A percentile compares a stretch with the other conserved stretches of the same genome.
Evolutionary conservation across 2,797 vertebrate genomes (phyloP).

Genomic region (Sebastes baramenuke): DNA sequence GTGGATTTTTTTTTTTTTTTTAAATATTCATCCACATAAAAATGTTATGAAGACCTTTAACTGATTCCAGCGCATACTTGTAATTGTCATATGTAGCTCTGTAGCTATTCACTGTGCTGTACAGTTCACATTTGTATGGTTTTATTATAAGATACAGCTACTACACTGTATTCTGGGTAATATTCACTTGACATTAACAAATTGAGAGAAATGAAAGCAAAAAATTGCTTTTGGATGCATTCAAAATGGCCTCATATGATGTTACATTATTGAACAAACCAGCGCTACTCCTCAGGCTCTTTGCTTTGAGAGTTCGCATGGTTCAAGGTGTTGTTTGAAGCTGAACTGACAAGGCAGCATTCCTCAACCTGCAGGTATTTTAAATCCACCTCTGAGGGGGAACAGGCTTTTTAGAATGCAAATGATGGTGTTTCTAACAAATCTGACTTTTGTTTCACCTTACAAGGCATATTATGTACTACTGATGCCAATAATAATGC

Average conservation of each 20-base stretch:
- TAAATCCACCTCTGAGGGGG: neutral
- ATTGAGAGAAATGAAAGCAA: neutral
- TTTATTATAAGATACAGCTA: neutral
- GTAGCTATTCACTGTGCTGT: neutral
- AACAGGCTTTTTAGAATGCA: neutral
- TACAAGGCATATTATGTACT: neutral
- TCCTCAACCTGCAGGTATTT: slow-evolving; percentile 22
- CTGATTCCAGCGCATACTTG: neutral
- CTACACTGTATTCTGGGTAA: neutral
- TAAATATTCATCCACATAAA: too few species aligned
- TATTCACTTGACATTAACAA: neutral
- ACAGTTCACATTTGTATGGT: neutral
- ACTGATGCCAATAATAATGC: neutral
- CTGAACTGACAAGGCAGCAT: slow-evolving; percentile 28
- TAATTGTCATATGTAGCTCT: neutral
- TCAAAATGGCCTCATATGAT: neutral
- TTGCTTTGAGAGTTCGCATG: neutral
- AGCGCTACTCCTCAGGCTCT: neutral
- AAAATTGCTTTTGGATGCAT: neutral
- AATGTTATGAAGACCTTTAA: too few species aligned
- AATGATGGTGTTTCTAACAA: neutral
- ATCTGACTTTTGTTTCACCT: neutral
- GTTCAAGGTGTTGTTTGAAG: slow-evolving; percentile 43
- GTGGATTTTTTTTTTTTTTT: too few species aligned
- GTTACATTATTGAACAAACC: neutral